phyloP scores from a whole-genome alignment of 2,888 invertebrate species.

The Drosophila lutescens region DNA sequence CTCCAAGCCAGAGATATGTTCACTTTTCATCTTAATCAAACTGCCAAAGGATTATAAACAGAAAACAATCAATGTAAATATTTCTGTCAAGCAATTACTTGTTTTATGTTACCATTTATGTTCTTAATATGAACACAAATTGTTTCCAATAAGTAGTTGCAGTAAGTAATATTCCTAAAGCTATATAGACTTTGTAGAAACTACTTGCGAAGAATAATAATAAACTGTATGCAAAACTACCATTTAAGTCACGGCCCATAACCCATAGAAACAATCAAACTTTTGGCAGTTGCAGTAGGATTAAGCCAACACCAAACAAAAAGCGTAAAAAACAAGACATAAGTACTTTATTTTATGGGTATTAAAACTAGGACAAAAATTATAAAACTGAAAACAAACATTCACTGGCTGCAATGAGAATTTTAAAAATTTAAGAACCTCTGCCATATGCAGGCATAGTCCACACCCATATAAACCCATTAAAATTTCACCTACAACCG shows the following conservation, averaged over 20 bases:
- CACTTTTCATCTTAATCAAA: slow-evolving; percentile 47
- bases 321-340: slow-evolving; percentile 56
- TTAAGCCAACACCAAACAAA: slow-evolving; percentile 36
- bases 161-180: slow-evolving; percentile 61
- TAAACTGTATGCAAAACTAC: slow-evolving; percentile 56
- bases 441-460: slow-evolving; percentile 27
- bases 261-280: slow-evolving; percentile 68
- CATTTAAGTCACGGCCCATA: slow-evolving; percentile 51
- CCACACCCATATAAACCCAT: slow-evolving; percentile 33
- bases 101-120: slow-evolving; percentile 12
- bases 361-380: slow-evolving; percentile 41
- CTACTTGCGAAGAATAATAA: slow-evolving; percentile 30
- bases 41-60: slow-evolving; percentile 66
- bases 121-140: slow-evolving; percentile 15
- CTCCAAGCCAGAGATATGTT: slow-evolving; percentile 51
- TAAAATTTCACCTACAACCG: slow-evolving; percentile 40
- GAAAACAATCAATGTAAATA: slow-evolving; percentile 29
- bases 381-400: slow-evolving; percentile 18
- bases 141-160: slow-evolving; percentile 51
- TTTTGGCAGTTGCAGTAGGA: slow-evolving; percentile 62
- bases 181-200: slow-evolving; percentile 39
- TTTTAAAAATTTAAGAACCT: slow-evolving; percentile 42
- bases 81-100: slow-evolving; percentile 18
- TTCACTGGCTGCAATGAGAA: slow-evolving; percentile 21
- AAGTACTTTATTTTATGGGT: slow-evolving; percentile 72